These are phyloP conservation scores for Uropetala carovei DNA, from an alignment of 2,888 invertebrate species.

Conservation along the genomic window DNA sequence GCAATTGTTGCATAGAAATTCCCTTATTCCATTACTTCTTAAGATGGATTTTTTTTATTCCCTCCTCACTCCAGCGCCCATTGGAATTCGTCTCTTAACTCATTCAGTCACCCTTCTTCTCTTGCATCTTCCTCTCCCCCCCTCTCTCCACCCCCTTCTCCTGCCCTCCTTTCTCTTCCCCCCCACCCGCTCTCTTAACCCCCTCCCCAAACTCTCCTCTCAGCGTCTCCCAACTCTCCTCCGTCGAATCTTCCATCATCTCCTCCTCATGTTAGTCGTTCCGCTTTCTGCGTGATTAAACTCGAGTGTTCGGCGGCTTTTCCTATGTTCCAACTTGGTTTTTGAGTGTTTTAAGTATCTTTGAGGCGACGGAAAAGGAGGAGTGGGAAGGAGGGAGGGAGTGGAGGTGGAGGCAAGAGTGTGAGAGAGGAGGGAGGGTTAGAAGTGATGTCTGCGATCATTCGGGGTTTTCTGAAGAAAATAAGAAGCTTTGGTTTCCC, in stretches of 20 bases:
- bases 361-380: slow-evolving; percentile 24
- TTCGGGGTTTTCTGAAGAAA: slow-evolving; percentile 48
- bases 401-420: not conserved
- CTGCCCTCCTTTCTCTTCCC: not conserved
- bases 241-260: not conserved
- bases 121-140: slow-evolving; percentile 19
- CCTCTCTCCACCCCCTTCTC: not conserved
- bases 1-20: slow-evolving; percentile 38
- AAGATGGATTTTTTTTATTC: not conserved
- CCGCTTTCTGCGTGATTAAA: slow-evolving; percentile 59
- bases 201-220: not conserved
- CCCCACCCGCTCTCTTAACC: not conserved
- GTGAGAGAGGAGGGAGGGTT: not conserved
- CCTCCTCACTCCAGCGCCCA: not conserved
- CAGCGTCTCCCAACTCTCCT: not conserved
- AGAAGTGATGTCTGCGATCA: slow-evolving; percentile 53
- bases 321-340: slow-evolving; percentile 54
- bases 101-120: not conserved
- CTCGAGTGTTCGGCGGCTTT: slow-evolving; percentile 57
- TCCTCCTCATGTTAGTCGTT: slow-evolving; percentile 57
- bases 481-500: slow-evolving; percentile 54
- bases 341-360: slow-evolving; percentile 52
- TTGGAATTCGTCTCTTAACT: not conserved
- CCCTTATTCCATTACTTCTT: slow-evolving; percentile 25
- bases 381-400: not conserved